These are phyloP conservation scores for Serranus cabrilla DNA, from an alignment of 2,797 vertebrate genomes.

Conservation along the genomic window DNA sequence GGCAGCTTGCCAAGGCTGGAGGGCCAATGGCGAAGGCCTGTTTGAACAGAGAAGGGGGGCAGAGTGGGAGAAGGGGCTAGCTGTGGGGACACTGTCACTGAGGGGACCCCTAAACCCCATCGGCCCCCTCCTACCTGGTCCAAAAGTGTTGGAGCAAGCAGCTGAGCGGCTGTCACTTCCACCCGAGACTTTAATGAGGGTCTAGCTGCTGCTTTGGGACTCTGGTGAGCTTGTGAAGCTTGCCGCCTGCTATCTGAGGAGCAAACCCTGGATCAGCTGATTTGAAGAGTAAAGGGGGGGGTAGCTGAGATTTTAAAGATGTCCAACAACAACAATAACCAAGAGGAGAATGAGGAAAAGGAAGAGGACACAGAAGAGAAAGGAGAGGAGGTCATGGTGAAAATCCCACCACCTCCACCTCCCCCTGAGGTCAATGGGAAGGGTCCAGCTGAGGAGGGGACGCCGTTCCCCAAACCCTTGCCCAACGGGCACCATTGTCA, in stretches of 20 bases:
- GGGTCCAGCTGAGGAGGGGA: conserved; percentile 80
- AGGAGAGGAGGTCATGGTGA: conserved; percentile 72
- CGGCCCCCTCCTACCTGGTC: conserved; percentile 79
- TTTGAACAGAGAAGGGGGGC: conserved; percentile 63
- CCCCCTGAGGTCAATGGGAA: conserved; percentile 76
- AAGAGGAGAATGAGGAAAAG: conserved; percentile 68
- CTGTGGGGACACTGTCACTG: conserved; percentile 74
- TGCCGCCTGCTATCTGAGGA: conserved; percentile 47
- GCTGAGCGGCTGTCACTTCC: conserved; percentile 70
- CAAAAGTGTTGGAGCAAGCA: conserved; percentile 74
- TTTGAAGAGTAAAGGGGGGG: conserved; percentile 37
- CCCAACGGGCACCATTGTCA: conserved; percentile 79
- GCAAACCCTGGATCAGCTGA: conserved; percentile 44
- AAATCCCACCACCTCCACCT: conserved; percentile 75
- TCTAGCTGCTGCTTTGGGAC: conserved; percentile 67
- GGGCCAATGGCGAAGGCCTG: conserved; percentile 75
- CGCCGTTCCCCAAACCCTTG: conserved; percentile 55
- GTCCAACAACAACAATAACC: conserved; percentile 85
- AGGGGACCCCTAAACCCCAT: conserved; percentile 76
- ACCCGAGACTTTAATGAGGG: conserved; percentile 71
- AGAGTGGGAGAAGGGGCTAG: conserved; percentile 74
- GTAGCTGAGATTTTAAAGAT: conserved; percentile 63
- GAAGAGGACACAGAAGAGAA: conserved; percentile 64
- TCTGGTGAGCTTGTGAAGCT: conserved; percentile 55
- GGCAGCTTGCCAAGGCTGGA: conserved; percentile 79